A percentile compares a stretch with the other conserved stretches of the same genome.
Conservation (phyloP, 2,888 invertebrate species). For the Phyllotreta striolata region DNA sequence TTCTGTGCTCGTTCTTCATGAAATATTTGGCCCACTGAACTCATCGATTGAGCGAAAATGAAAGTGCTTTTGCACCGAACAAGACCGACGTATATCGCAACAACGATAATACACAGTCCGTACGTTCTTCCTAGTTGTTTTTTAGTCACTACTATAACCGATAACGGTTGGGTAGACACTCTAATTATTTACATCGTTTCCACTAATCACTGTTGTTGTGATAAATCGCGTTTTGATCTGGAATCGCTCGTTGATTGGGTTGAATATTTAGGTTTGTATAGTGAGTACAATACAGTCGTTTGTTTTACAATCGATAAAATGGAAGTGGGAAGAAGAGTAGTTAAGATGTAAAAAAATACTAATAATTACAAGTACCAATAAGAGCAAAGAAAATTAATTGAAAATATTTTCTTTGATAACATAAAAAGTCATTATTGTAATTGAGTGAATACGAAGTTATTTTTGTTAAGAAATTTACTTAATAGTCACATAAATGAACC, state of each 20-base stretch:
- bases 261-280: not conserved
- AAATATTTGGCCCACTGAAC: constrained; percentile 24
- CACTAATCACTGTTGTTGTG: constrained; percentile 9
- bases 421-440: too few species aligned
- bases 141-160: constrained; percentile 4
- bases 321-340: too few species aligned
- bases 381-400: too few species aligned
- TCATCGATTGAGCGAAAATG: constrained; percentile 25
- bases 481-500: too few species aligned
- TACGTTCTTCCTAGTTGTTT: constrained; percentile 22
- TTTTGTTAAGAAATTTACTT: too few species aligned
- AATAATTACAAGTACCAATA: too few species aligned
- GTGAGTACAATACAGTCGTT: not conserved
- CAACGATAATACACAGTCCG: constrained; percentile 3
- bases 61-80: constrained; percentile 18
- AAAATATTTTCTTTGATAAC: too few species aligned
- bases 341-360: too few species aligned
- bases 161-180: constrained; percentile 3
- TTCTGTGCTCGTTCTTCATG: not conserved
- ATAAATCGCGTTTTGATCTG: constrained; percentile 19
- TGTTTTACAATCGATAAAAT: too few species aligned
- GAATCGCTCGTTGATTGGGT: not conserved
- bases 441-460: too few species aligned
- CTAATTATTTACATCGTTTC: constrained; percentile 17
- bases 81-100: constrained; percentile 8